These are phyloP conservation scores for Euschistus heros DNA, from an alignment of 1,140 invertebrate species.

Conservation along the genomic window DNA sequence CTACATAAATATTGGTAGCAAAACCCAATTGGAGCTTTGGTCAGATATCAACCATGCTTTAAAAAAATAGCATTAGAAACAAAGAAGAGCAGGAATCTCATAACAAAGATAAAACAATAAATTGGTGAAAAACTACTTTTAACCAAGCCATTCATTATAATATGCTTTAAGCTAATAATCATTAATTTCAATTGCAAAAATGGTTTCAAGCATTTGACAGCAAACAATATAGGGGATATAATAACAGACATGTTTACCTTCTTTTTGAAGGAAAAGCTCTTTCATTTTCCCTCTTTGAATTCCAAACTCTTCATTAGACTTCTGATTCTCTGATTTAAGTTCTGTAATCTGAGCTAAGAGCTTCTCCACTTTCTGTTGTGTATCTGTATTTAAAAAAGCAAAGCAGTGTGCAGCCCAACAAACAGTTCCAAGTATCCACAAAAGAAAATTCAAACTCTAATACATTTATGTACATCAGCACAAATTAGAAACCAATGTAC, in stretches of 20 bases:
- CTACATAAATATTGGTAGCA: no score
- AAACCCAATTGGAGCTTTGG: no score
- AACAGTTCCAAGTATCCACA: background rate
- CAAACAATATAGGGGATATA: no score
- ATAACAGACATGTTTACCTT: conserved; percentile 46
- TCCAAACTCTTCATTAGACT: conserved; percentile 75
- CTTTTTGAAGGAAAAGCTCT: conserved; percentile 82
- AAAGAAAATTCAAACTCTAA: background rate
- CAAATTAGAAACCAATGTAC: background rate
- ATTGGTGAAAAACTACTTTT: no score
- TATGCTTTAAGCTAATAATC: no score
- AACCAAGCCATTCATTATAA: no score
- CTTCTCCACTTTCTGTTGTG: conserved; percentile 31
- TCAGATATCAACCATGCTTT: no score
- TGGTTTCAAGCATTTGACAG: no score
- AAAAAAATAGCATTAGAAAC: no score
- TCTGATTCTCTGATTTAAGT: conserved; percentile 48
- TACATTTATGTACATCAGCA: conserved; percentile 4
- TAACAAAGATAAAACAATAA: no score
- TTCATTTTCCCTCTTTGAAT: conserved; percentile 81
- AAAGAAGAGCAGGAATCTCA: no score
- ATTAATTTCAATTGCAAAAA: no score
- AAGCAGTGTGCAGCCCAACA: conserved; percentile 43
- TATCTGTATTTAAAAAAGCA: conserved; percentile 25
- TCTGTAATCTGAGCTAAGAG: conserved; percentile 35